Conservation (phyloP, 2,113 vertebrate genomes). For the Montifringilla adamsi region DNA sequence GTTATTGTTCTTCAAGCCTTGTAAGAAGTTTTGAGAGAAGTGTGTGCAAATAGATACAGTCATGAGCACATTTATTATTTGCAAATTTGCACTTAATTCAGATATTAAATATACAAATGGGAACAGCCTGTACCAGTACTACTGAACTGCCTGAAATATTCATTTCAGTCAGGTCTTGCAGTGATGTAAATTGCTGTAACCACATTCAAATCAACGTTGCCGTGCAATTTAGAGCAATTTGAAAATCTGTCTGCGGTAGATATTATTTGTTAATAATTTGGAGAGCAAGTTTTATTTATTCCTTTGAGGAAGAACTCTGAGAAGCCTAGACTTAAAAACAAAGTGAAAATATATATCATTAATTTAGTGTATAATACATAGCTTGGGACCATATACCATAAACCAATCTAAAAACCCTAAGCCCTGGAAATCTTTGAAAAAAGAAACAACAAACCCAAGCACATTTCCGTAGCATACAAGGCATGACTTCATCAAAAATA, state of each 20-base stretch:
- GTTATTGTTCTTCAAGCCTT: background rate
- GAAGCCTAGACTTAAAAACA: background rate
- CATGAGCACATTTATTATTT: constrained; percentile 37
- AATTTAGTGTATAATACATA: background rate
- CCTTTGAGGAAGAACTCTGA: background rate
- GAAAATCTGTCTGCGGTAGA: background rate
- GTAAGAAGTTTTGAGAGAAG: background rate
- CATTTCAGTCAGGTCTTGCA: background rate
- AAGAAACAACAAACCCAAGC: background rate
- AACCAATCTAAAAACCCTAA: background rate
- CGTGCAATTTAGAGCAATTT: background rate
- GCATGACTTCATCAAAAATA: background rate
- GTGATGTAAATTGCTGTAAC: background rate
- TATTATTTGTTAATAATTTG: background rate
- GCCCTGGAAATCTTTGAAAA: background rate
- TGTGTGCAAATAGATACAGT: background rate
- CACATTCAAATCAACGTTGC: background rate
- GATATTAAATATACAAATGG: constrained; percentile 10
- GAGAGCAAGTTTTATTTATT: background rate
- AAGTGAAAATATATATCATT: background rate
- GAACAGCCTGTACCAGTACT: background rate
- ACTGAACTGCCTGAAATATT: constrained; percentile 16
- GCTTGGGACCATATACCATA: background rate
- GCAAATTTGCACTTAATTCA: constrained; percentile 19
- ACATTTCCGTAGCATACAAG: background rate